Conservation (phyloP, 2,113 vertebrate species). For the Myodes glareolus region DNA sequence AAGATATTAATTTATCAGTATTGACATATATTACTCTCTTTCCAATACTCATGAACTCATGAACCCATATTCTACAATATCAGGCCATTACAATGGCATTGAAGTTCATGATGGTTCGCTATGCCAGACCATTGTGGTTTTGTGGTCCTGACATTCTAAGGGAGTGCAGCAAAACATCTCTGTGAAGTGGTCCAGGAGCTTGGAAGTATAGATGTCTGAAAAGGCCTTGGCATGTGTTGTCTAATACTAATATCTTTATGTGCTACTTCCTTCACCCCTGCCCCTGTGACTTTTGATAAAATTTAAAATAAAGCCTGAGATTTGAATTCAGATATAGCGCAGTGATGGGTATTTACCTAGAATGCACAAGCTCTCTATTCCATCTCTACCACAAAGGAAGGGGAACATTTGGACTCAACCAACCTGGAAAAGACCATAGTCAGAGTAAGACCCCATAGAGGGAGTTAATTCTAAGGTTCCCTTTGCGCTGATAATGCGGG, state of each 20-base stretch:
- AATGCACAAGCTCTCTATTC: background rate
- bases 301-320: background rate
- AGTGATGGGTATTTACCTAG: background rate
- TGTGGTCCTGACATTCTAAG: background rate
- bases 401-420: background rate
- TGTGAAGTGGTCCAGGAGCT: background rate
- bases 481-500: background rate
- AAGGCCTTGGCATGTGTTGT: background rate
- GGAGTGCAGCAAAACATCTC: background rate
- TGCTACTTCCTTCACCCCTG: background rate
- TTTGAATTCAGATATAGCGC: too few species aligned
- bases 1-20: constrained; percentile 4
- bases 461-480: background rate
- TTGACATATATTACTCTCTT: background rate
- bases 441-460: background rate
- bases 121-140: background rate
- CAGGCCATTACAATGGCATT: background rate
- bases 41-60: background rate
- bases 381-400: background rate
- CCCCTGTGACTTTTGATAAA: background rate
- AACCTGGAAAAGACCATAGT: background rate
- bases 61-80: background rate
- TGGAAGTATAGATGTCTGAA: background rate
- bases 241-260: background rate
- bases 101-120: background rate